Evolutionary conservation across 1,140 invertebrate genomes (phyloP).

Genomic region (Temnothorax longispinosus): DNA sequence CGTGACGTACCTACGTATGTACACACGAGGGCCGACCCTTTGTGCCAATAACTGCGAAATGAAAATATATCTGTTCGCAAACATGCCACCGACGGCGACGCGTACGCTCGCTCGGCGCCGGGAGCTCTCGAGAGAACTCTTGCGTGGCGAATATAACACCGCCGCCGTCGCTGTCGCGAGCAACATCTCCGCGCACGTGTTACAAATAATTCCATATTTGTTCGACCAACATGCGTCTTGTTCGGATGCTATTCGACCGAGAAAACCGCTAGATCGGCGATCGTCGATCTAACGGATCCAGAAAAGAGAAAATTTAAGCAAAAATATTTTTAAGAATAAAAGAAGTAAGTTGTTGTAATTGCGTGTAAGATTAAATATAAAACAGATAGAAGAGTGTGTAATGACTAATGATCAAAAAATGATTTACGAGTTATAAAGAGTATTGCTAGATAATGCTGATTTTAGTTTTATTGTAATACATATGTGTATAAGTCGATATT

Average conservation of each 20-base stretch:
- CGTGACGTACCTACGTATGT: constrained; percentile 76
- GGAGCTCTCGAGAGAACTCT: constrained; percentile 50
- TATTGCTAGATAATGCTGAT: neutral
- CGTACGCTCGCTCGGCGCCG: constrained; percentile 35
- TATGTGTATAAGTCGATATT: neutral
- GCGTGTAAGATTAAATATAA: neutral
- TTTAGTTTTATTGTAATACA: neutral
- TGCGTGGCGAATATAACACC: constrained; percentile 24
- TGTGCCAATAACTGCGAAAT: constrained; percentile 85
- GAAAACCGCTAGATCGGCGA: neutral
- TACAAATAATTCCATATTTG: constrained; percentile 41
- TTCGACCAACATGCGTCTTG: neutral
- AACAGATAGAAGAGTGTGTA: neutral
- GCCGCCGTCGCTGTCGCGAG: constrained; percentile 17
- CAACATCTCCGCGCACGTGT: constrained; percentile 14
- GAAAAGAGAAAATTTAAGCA: neutral
- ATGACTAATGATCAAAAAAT: neutral
- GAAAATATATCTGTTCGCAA: constrained; percentile 86
- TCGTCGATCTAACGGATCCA: neutral
- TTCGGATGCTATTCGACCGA: neutral
- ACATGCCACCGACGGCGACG: constrained; percentile 74
- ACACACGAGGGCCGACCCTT: constrained; percentile 74
- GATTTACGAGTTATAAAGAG: neutral
- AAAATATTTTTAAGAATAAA: neutral
- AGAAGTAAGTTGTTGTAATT: neutral